Evolutionary conservation across 2,113 vertebrate genomes (phyloP).

Genomic region (Ariopsis seemanni): DNA sequence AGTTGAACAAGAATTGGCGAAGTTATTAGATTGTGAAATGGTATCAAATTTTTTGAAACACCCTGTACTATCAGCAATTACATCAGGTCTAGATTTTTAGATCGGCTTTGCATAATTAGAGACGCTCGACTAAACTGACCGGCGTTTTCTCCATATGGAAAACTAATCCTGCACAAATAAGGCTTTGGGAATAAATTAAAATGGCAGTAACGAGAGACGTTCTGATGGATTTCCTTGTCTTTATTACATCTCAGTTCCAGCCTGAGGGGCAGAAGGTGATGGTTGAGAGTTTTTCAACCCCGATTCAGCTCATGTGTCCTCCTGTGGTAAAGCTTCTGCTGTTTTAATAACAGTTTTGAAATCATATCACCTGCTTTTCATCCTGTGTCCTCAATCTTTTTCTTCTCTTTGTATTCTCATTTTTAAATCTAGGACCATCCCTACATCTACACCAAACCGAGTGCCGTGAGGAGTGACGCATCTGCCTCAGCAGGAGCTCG

Average conservation of each 20-base stretch:
- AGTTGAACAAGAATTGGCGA: too few relatives aligned
- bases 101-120: neutral
- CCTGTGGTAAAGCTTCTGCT: slow-evolving; percentile 62
- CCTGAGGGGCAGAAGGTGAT: slow-evolving; percentile 70
- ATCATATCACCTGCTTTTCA: neutral
- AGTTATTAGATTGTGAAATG: too few relatives aligned
- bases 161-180: neutral
- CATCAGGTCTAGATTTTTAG: neutral
- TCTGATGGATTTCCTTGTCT: neutral
- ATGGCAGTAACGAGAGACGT: neutral
- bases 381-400: too few relatives aligned
- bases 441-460: slow-evolving; percentile 72
- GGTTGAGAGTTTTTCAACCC: slow-evolving; percentile 71
- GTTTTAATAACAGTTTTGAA: neutral
- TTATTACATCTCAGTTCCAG: slow-evolving; percentile 69
- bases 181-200: neutral
- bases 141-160: neutral
- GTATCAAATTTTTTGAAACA: too few relatives aligned
- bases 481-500: slow-evolving; percentile 4
- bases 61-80: neutral
- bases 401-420: neutral
- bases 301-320: slow-evolving; percentile 76
- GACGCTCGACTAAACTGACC: too few relatives aligned
- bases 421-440: slow-evolving; percentile 67
- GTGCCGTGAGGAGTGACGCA: slow-evolving; percentile 42